A percentile compares a stretch with the other conserved stretches of the same genome.
phyloP scores from a whole-genome alignment of 2,797 vertebrate genomes.

The Acestrorhynchus altus region DNA sequence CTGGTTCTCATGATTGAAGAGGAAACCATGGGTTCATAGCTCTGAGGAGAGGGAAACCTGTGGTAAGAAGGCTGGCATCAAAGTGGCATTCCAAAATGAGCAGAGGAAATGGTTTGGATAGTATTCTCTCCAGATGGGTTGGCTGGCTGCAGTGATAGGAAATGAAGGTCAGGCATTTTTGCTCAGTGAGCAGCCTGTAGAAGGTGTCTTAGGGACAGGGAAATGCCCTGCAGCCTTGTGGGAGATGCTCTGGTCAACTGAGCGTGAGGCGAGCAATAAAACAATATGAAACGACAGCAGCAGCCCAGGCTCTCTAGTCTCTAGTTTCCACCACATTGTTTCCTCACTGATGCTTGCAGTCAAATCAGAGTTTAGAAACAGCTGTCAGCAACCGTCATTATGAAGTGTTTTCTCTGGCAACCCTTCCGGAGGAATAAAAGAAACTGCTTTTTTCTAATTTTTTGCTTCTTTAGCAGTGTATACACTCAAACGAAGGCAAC shows the following conservation, averaged over 20 bases:
- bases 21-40: constrained; percentile 29
- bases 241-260: constrained; percentile 45
- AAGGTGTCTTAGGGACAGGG: constrained; percentile 14
- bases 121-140: constrained; percentile 27
- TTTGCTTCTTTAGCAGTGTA: neutral
- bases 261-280: constrained; percentile 43
- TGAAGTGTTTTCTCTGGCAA: constrained; percentile 13
- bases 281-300: constrained; percentile 41
- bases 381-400: constrained; percentile 19
- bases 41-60: constrained; percentile 19
- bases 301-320: constrained; percentile 29
- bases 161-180: constrained; percentile 22
- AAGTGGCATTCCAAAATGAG: constrained; percentile 22
- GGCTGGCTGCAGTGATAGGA: constrained; percentile 25
- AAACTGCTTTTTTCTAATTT: constrained; percentile 28
- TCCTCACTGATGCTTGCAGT: constrained; percentile 37
- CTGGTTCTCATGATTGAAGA: constrained; percentile 18
- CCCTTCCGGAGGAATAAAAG: constrained; percentile 8
- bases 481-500: too few relatives aligned
- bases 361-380: constrained; percentile 33
- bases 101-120: constrained; percentile 28
- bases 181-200: constrained; percentile 9
- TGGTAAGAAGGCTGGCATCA: constrained; percentile 34
- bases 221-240: constrained; percentile 36
- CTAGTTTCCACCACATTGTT: constrained; percentile 46